Percentiles rank a stretch among this genome's conserved stretches.
These are phyloP conservation scores for Rhinogobio ventralis DNA, from an alignment of 2,797 vertebrate species.

Conservation along the genomic window DNA sequence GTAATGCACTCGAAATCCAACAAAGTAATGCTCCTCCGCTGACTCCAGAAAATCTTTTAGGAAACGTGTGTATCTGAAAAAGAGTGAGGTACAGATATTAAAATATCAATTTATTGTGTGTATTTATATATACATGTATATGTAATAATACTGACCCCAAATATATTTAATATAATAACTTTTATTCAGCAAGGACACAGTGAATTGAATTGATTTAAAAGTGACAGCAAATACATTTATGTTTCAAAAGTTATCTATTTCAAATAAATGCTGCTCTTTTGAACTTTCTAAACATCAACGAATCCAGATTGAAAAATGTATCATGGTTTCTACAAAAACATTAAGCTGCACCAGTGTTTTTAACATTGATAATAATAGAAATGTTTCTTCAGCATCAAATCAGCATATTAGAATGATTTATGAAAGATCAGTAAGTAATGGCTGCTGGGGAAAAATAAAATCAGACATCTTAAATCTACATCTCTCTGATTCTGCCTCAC, in stretches of 20 bases:
- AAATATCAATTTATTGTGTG: not conserved
- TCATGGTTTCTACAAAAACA: too few species aligned
- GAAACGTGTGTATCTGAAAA: conserved; percentile 68
- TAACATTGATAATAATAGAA: not conserved
- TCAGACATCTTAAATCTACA: too few species aligned
- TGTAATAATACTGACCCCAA: not conserved
- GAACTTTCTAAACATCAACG: too few species aligned
- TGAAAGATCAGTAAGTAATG: too few species aligned
- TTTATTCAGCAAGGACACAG: not conserved
- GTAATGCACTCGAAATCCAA: conserved; percentile 66
- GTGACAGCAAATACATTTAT: not conserved
- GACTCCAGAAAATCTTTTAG: conserved; percentile 68
- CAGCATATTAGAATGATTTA: not conserved
- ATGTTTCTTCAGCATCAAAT: not conserved
- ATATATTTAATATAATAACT: not conserved
- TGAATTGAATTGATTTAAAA: not conserved
- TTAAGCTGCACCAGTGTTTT: not conserved
- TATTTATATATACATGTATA: not conserved
- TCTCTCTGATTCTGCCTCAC: not conserved
- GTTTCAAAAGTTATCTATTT: too few species aligned
- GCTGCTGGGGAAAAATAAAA: not conserved
- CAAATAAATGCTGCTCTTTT: too few species aligned
- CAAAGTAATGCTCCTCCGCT: conserved; percentile 67
- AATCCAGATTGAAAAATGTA: too few species aligned
- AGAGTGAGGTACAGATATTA: not conserved